Evolutionary conservation across 2,797 vertebrate genomes (phyloP).

Genomic region (Lacerta bilineata): DNA sequence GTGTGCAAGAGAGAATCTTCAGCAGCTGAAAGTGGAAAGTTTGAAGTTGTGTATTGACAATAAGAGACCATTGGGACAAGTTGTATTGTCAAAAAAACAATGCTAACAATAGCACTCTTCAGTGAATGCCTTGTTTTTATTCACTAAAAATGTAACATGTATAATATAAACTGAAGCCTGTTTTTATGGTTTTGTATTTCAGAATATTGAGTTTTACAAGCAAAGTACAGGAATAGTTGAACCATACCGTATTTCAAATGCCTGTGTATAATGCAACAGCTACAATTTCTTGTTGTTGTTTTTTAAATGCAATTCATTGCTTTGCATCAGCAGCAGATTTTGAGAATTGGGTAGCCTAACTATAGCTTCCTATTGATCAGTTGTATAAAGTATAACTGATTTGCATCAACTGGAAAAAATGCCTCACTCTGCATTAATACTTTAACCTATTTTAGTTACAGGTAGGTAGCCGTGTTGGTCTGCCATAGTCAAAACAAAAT

Average conservation of each 20-base stretch:
- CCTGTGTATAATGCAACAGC: neutral
- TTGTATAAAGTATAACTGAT: constrained; percentile 14
- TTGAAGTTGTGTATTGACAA: neutral
- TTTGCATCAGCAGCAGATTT: neutral
- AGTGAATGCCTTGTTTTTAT: constrained; percentile 21
- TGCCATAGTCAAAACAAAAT: no score
- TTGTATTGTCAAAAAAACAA: constrained; percentile 46
- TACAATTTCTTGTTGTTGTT: neutral
- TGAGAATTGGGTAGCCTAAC: neutral
- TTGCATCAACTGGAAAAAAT: neutral
- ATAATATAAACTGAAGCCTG: neutral
- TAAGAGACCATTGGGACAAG: neutral
- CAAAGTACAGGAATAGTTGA: neutral
- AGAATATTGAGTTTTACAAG: constrained; percentile 35
- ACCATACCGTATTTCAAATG: neutral
- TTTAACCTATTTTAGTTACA: neutral
- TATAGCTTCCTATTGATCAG: constrained; percentile 18
- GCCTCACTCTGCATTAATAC: neutral
- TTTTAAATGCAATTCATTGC: neutral
- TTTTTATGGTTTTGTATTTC: constrained; percentile 18
- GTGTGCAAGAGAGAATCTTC: rapidly evolving
- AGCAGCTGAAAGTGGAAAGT: neutral
- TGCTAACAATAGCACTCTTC: constrained; percentile 33
- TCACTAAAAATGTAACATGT: constrained; percentile 20
- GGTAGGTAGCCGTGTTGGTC: no score